Conservation (phyloP, 2,888 invertebrate genomes). For the Plutella xylostella region DNA sequence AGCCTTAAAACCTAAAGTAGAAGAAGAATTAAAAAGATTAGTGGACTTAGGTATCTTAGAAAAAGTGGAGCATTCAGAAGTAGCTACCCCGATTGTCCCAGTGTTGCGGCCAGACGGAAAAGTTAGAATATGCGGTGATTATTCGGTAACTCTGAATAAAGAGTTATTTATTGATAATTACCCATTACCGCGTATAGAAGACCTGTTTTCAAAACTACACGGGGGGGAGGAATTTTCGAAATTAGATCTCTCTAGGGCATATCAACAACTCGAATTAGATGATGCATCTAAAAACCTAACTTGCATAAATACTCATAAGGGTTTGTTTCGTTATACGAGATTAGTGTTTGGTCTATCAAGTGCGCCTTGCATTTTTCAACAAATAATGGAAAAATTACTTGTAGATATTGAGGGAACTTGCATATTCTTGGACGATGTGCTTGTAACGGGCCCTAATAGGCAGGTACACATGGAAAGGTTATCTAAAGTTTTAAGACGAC, state of each 20-base stretch:
- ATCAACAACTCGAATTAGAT: background rate
- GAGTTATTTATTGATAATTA: no score
- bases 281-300: conserved; percentile 15
- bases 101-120: no score
- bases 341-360: conserved; percentile 15
- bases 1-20: background rate
- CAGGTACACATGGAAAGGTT: conserved; percentile 12
- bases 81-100: no score
- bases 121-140: no score
- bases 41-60: background rate
- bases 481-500: conserved; percentile 7
- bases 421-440: conserved; percentile 8
- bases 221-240: conserved; percentile 1
- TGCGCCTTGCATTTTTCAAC: background rate
- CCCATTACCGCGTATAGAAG: conserved; percentile 1
- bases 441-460: conserved; percentile 13
- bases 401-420: background rate
- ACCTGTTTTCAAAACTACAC: conserved; percentile 1
- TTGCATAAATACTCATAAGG: conserved; percentile 17
- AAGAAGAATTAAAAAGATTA: background rate
- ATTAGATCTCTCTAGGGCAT: background rate
- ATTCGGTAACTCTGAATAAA: no score
- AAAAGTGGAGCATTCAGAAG: no score
- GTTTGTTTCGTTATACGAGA: conserved; percentile 18
- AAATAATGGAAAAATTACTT: background rate